These are phyloP conservation scores for Hydrotaea diabolus DNA, from an alignment of 2,888 invertebrate genomes.

Conservation along the genomic window DNA sequence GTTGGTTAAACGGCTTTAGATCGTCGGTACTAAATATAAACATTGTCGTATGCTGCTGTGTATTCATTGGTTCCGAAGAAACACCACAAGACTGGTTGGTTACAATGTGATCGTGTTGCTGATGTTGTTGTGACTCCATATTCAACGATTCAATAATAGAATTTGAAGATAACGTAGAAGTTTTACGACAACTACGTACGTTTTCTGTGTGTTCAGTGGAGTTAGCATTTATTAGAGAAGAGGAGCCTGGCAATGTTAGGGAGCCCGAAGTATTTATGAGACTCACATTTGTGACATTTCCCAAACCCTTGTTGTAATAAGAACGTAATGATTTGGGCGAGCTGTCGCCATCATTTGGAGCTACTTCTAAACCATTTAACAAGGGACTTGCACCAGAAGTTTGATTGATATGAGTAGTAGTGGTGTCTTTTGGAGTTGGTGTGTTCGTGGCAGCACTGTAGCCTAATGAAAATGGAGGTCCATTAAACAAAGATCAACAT, in stretches of 20 bases:
- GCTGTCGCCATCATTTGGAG: too few species aligned
- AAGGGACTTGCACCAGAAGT: not conserved
- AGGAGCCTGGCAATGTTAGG: conserved; percentile 32
- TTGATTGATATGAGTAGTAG: conserved; percentile 45
- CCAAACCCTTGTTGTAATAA: too few species aligned
- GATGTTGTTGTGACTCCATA: conserved; percentile 48
- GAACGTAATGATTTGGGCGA: too few species aligned
- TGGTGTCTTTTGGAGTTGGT: conserved; percentile 41
- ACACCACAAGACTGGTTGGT: conserved; percentile 52
- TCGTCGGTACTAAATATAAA: conserved; percentile 68
- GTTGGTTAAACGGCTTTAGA: conserved; percentile 30
- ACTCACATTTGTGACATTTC: not conserved
- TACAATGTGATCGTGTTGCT: conserved; percentile 58
- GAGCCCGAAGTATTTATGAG: conserved; percentile 18
- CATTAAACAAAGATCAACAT: conserved; percentile 27
- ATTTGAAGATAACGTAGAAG: conserved; percentile 4
- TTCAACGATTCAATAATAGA: conserved; percentile 43
- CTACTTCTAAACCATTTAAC: not conserved
- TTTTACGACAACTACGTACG: conserved; percentile 50
- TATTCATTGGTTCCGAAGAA: not conserved
- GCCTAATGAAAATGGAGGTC: conserved; percentile 53
- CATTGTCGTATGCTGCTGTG: conserved; percentile 57
- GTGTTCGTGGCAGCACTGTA: conserved; percentile 43
- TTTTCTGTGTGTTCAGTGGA: conserved; percentile 44
- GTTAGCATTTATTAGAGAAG: conserved; percentile 8